Evolutionary conservation across 2,888 invertebrate species (phyloP).

Genomic region (Catocala fraxini): DNA sequence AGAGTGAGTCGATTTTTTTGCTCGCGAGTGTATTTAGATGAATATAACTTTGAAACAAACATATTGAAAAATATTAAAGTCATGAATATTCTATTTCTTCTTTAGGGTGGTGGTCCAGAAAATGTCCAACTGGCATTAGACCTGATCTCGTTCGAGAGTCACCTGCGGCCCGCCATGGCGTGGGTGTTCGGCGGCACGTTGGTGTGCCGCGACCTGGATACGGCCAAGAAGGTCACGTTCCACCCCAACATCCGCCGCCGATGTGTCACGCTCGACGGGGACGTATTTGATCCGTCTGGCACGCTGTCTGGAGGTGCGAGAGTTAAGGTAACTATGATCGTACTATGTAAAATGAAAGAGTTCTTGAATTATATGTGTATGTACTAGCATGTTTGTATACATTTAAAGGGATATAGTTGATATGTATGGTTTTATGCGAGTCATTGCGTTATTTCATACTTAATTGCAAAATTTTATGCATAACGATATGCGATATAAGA

Average conservation of each 20-base stretch:
- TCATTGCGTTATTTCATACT: too few species aligned
- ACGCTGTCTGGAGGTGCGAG: slow-evolving; percentile 95
- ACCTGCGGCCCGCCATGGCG: slow-evolving; percentile 92
- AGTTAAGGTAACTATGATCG: slow-evolving; percentile 71
- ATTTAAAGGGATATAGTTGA: too few species aligned
- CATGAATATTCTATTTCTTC: neutral
- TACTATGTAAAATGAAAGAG: too few species aligned
- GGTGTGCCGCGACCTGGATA: slow-evolving; percentile 93
- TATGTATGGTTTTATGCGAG: too few species aligned
- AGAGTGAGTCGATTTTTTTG: too few species aligned
- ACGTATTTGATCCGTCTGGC: slow-evolving; percentile 96
- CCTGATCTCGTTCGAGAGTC: slow-evolving; percentile 90
- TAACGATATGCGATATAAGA: too few species aligned
- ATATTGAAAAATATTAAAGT: too few species aligned
- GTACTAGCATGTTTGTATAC: too few species aligned
- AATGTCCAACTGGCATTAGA: slow-evolving; percentile 94
- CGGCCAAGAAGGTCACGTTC: slow-evolving; percentile 94
- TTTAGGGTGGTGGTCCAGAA: slow-evolving; percentile 89
- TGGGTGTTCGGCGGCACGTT: slow-evolving; percentile 96
- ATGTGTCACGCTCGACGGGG: slow-evolving; percentile 96
- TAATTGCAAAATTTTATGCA: too few species aligned
- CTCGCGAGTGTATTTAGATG: too few species aligned
- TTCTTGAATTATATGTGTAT: too few species aligned
- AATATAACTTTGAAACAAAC: too few species aligned
- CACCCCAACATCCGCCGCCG: slow-evolving; percentile 90